Percentiles rank a stretch among this genome's conserved stretches.
phyloP scores from a whole-genome alignment of 2,797 vertebrate species.

The Octomys mimax region DNA sequence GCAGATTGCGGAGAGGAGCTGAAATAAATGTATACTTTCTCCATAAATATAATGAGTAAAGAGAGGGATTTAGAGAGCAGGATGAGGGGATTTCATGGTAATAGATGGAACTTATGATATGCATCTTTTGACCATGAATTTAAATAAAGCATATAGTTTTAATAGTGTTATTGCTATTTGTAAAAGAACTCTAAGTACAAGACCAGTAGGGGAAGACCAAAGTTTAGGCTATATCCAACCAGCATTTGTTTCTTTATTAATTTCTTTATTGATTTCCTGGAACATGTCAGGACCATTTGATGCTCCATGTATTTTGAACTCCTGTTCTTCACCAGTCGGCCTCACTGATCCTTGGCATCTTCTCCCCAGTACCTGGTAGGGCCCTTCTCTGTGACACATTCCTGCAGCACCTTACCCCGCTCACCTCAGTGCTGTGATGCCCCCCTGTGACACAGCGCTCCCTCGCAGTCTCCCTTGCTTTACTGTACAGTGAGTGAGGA shows the following conservation, averaged over 20 bases:
- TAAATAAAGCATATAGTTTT: constrained; percentile 18
- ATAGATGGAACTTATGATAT: neutral
- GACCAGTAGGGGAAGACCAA: neutral
- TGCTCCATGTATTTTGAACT: neutral
- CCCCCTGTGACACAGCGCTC: neutral
- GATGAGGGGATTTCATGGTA: neutral
- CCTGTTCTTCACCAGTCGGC: neutral
- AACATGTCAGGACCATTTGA: neutral
- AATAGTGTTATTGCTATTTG: neutral
- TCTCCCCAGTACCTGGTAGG: neutral
- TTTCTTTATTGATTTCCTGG: constrained; percentile 30
- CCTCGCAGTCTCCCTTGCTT: neutral
- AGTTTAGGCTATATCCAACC: neutral
- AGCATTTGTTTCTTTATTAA: neutral
- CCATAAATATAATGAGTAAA: neutral
- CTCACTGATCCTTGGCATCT: neutral
- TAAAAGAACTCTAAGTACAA: neutral
- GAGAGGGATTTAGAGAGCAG: neutral
- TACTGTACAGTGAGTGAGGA: neutral
- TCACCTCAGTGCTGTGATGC: neutral
- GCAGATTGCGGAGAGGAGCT: neutral
- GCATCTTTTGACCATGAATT: neutral
- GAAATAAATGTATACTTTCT: neutral
- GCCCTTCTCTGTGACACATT: neutral
- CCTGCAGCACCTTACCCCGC: neutral